Percentiles rank a stretch among this genome's conserved stretches.
Conservation (phyloP, 2,888 invertebrate species). For the Andrena camellia region DNA sequence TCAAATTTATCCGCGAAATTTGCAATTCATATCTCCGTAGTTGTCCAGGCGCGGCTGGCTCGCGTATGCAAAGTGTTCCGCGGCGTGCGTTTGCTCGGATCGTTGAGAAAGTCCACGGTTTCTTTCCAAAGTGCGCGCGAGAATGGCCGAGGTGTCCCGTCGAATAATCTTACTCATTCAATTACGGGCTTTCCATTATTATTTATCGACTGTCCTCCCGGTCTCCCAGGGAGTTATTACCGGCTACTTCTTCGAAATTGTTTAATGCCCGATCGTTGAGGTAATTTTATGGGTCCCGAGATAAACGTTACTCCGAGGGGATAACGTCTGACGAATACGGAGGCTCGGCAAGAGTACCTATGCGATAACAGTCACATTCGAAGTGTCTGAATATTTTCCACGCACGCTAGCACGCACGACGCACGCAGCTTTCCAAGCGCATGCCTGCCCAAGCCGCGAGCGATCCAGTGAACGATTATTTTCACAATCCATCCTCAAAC, state of each 20-base stretch:
- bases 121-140: neutral
- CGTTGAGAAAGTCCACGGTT: neutral
- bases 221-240: too few species aligned
- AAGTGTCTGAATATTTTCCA: too few species aligned
- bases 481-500: neutral
- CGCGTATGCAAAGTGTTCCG: neutral
- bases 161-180: conserved; percentile 1
- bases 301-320: too few species aligned
- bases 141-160: neutral
- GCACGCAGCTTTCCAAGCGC: too few species aligned
- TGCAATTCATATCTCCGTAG: conserved; percentile 53
- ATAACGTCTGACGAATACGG: too few species aligned
- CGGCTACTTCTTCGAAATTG: too few species aligned
- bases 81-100: neutral
- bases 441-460: neutral
- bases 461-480: neutral
- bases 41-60: neutral
- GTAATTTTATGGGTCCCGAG: too few species aligned
- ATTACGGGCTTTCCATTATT: neutral
- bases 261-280: too few species aligned
- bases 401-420: too few species aligned
- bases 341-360: too few species aligned
- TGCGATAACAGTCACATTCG: too few species aligned
- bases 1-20: conserved; percentile 50
- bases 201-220: neutral